A percentile compares a stretch with the other conserved stretches of the same genome.
Conservation (phyloP, 1,140 invertebrate genomes). For the Hyles vespertilio region DNA sequence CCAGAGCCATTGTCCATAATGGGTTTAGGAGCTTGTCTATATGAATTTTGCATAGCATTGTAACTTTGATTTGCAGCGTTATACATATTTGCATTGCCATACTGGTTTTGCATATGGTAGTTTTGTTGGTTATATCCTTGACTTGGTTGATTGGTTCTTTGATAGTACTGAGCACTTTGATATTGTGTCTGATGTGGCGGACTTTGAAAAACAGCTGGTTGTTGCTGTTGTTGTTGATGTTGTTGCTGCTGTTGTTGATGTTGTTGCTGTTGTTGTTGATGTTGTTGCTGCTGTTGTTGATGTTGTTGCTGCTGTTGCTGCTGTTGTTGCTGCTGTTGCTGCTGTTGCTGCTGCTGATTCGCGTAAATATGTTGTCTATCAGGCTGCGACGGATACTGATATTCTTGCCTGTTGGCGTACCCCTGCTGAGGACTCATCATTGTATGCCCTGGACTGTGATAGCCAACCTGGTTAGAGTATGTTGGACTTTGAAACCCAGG, state of each 20-base stretch:
- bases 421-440: constrained; percentile 61
- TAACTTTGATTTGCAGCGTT: constrained; percentile 43
- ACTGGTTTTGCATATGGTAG: constrained; percentile 50
- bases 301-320: constrained; percentile 37
- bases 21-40: constrained; percentile 51
- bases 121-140: constrained; percentile 41
- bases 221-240: constrained; percentile 12
- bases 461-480: constrained; percentile 58
- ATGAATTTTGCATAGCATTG: constrained; percentile 50
- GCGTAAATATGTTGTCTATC: constrained; percentile 60
- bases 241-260: constrained; percentile 29
- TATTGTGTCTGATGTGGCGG: constrained; percentile 63
- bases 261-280: constrained; percentile 34
- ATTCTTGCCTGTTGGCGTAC: constrained; percentile 51
- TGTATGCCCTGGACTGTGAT: constrained; percentile 60
- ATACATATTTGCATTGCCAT: constrained; percentile 52
- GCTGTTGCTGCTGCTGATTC: constrained; percentile 57
- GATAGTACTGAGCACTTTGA: constrained; percentile 56
- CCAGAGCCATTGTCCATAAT: constrained; percentile 32
- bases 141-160: constrained; percentile 46
- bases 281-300: constrained; percentile 18
- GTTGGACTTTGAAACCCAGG: constrained; percentile 62
- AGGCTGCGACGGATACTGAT: constrained; percentile 49
- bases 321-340: too few relatives aligned
- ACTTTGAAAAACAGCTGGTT: constrained; percentile 54